Conservation (phyloP, 2,888 invertebrate genomes). For the Dolomedes plantarius region DNA sequence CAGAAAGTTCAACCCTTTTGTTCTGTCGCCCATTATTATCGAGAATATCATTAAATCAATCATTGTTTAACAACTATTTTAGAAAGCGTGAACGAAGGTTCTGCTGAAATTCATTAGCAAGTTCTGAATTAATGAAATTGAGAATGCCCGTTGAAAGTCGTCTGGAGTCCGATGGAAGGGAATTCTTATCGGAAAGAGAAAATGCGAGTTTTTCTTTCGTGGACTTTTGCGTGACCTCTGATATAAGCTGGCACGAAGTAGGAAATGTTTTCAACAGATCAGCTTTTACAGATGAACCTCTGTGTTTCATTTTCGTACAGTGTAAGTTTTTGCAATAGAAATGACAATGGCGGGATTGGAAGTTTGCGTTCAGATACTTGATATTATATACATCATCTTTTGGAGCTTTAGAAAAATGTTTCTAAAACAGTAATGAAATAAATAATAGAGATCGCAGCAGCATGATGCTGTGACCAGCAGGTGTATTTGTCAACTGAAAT, state of each 20-base stretch:
- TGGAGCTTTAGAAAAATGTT: too few relatives aligned
- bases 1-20: conserved; percentile 6
- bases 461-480: too few relatives aligned
- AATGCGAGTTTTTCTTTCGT: neutral
- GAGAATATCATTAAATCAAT: neutral
- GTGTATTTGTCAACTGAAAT: too few relatives aligned
- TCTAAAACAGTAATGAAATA: too few relatives aligned
- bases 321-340: too few relatives aligned
- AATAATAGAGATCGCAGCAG: too few relatives aligned
- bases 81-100: neutral
- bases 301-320: neutral
- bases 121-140: neutral
- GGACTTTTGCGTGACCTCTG: neutral
- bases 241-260: neutral
- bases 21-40: neutral
- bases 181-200: neutral
- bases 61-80: neutral
- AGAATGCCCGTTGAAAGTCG: neutral
- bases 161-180: too few relatives aligned
- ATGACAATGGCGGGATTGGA: too few relatives aligned
- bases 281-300: neutral
- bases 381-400: too few relatives aligned
- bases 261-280: neutral
- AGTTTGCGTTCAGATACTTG: too few relatives aligned
- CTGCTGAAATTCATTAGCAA: neutral